Evolutionary conservation across 2,113 vertebrate genomes (phyloP), one percentile per base, ranked within the genome.

Genomic region (Galbula dea): DNA sequence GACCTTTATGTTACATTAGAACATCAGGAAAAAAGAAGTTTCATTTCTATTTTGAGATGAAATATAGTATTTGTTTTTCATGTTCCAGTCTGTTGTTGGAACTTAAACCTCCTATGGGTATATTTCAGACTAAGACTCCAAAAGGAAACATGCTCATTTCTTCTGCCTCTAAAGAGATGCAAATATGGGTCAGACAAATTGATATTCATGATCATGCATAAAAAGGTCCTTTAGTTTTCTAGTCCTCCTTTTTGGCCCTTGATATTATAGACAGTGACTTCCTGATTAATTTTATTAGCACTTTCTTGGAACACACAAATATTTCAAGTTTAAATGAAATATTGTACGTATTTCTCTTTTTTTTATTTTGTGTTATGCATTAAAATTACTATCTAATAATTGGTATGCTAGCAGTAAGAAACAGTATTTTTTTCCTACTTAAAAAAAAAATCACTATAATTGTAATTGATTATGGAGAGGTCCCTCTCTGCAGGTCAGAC

Each of bases 1-100:
- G 52, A 89, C 69, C 26, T 92, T 89, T 93, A 43, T 37, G 12
- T 75, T 94, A 57, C 65, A 75, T 90, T 59, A 84, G 24, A 95
- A 78, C 30, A 86, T 48, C 30, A 74, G 57, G 91, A 90, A 91
- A 80, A 55, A 77, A 11, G 0, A 30, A 82, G 30, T 52, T 12
- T 41, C 8, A 71, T 79, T 83, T 90, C 19, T 74, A 51, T 67
- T 17, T 81, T 81, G 30, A 92, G 24, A 86, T 74, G 15, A 90
- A 77, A 79, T 88, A 65, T 89, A 16, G 2, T 83, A n/a, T 91
- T 83, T 81, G 30, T 51, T 93, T 95, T 89, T 80, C 43, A 48
- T 73, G 63, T 71, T 91, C 16, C 24, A 67, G 43, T 45, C n/a
- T 0, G 0, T 34, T 36, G 5, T 36, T 71, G 51, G n/a, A 61